These are phyloP conservation scores for Semaprochilodus insignis DNA, from an alignment of 2,797 vertebrate genomes.

Conservation along the genomic window DNA sequence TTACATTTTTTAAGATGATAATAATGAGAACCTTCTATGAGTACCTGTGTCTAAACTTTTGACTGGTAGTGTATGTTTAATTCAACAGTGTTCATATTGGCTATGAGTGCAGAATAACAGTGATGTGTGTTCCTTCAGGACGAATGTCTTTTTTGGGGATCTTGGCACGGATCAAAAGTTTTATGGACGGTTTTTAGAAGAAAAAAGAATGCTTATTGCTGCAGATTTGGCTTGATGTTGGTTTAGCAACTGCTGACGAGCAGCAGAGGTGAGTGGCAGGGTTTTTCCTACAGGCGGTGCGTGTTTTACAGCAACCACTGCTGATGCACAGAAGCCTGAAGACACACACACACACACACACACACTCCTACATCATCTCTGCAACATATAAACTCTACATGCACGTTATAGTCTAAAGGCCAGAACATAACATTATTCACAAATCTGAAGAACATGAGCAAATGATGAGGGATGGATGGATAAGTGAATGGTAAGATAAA, in stretches of 20 bases:
- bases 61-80: too few relatives aligned
- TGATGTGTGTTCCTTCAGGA: neutral
- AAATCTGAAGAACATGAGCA: slow-evolving; percentile 1
- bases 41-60: too few relatives aligned
- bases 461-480: neutral
- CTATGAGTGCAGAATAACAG: too few relatives aligned
- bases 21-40: too few relatives aligned
- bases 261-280: slow-evolving; percentile 27
- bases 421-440: neutral
- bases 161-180: neutral
- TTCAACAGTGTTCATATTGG: too few relatives aligned
- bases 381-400: neutral
- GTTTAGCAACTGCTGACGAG: slow-evolving; percentile 58
- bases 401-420: neutral
- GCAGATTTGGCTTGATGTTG: slow-evolving; percentile 47
- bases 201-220: slow-evolving; percentile 50
- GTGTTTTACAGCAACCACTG: slow-evolving; percentile 14
- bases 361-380: neutral
- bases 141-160: neutral
- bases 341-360: neutral
- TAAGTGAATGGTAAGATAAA: slow-evolving; percentile 25
- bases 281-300: slow-evolving; percentile 36
- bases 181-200: slow-evolving; percentile 4
- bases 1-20: too few relatives aligned
- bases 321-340: neutral